phyloP scores from a whole-genome alignment of 2,888 invertebrate genomes.

The Macrosoma leucophasiata region DNA sequence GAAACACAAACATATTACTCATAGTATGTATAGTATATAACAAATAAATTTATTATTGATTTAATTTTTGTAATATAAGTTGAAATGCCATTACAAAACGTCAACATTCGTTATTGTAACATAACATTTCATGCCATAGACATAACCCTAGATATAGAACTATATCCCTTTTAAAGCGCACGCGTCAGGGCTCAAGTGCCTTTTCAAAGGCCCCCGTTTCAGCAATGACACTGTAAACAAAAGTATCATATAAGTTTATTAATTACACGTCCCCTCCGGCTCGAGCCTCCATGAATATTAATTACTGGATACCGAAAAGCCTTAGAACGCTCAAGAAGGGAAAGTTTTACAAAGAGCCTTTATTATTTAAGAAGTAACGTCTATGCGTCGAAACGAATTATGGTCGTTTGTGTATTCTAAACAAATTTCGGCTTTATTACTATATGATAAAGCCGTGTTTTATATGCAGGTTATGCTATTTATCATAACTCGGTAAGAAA shows the following conservation, averaged over 20 bases:
- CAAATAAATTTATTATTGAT: too few species aligned
- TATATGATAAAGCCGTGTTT: constrained; percentile 33
- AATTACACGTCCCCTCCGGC: constrained; percentile 73
- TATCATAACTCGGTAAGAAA: constrained; percentile 72
- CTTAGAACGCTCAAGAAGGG: constrained; percentile 74
- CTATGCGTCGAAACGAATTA: constrained; percentile 67
- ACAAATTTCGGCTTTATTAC: constrained; percentile 35
- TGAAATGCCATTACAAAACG: too few species aligned
- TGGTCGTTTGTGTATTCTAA: constrained; percentile 35
- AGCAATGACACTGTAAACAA: constrained; percentile 73
- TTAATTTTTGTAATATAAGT: too few species aligned
- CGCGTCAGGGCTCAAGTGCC: constrained; percentile 35
- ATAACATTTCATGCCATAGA: too few species aligned
- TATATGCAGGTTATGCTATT: constrained; percentile 37
- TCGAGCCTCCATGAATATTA: constrained; percentile 74
- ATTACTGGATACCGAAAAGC: constrained; percentile 74
- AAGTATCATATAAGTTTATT: constrained; percentile 77
- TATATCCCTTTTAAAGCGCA: too few species aligned
- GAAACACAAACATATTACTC: too few species aligned
- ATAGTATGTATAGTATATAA: too few species aligned
- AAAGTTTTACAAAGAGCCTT: constrained; percentile 76
- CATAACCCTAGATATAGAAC: too few species aligned
- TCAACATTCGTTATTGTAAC: too few species aligned
- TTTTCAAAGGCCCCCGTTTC: constrained; percentile 37
- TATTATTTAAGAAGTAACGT: constrained; percentile 74